These are phyloP conservation scores for Pholis gunnellus DNA, from an alignment of 2,113 vertebrate species.

Conservation along the genomic window DNA sequence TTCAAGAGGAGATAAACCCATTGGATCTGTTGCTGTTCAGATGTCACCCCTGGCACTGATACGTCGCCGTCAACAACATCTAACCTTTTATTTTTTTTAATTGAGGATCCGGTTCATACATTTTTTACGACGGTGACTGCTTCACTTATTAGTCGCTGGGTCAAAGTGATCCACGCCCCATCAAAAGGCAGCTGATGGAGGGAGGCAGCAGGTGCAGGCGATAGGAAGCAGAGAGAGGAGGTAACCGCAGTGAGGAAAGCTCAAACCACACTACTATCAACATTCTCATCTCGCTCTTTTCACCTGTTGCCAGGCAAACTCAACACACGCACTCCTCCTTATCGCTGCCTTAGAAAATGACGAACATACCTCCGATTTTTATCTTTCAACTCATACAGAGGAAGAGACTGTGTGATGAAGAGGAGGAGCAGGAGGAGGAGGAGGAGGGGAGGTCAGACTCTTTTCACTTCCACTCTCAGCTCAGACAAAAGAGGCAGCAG, in stretches of 20 bases:
- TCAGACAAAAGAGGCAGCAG: constrained; percentile 38
- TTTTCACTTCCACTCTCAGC: constrained; percentile 38
- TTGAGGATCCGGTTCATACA: constrained; percentile 75
- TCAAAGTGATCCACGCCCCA: constrained; percentile 55
- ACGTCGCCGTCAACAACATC: constrained; percentile 52
- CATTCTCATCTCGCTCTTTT: constrained; percentile 58
- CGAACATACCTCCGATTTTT: constrained; percentile 55
- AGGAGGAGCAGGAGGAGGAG: background rate
- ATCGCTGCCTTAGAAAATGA: constrained; percentile 35
- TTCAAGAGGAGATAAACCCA: background rate
- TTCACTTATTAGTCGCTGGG: constrained; percentile 67
- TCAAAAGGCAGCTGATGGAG: constrained; percentile 57
- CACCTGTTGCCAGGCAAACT: constrained; percentile 78
- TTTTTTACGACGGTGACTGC: constrained; percentile 74
- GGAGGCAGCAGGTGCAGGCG: background rate
- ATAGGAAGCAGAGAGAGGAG: background rate
- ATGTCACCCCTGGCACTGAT: constrained; percentile 22
- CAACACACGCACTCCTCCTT: constrained; percentile 41
- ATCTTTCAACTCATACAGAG: constrained; percentile 35
- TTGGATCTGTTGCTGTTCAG: background rate
- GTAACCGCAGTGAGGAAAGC: constrained; percentile 11
- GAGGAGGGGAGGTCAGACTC: constrained; percentile 21
- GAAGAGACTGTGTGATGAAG: background rate
- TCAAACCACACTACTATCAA: constrained; percentile 44
- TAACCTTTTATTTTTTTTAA: constrained; percentile 68